Base-by-base conservation (phyloP, 2,888 invertebrate species). In the Orgyia antiqua region DNA sequence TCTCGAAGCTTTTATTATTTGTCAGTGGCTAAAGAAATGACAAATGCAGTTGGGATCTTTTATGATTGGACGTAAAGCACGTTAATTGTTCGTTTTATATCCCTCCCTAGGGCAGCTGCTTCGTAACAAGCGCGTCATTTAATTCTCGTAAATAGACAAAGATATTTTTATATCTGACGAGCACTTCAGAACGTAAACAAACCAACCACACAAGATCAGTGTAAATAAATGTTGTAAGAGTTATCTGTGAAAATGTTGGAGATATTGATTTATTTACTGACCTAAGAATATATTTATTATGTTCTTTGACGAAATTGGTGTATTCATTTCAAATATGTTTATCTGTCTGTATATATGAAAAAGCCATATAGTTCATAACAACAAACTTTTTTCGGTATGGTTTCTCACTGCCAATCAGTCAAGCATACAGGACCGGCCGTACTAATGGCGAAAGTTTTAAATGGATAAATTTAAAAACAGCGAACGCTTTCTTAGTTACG, bases 121-220 rank as follows among this genome's bases (percentile, higher is more conserved):
- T 76, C 70, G 61, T 79, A 79, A 74, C 79, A 79, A 70, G 66
- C 71, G 61, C 67, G 66, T 76, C 71, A 72, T 82, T 82, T 80
- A 78, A 80, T 75, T 78, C 78, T 79, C 68, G 72, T 83, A 79
- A 80, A 83, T 80, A 84, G 77, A 79, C 75, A 76, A 73, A 79
- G 78, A 82, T 84, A 84, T 86, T 82, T 84, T 79, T 83, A 82
- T 82, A 79, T 78, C 75, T 72, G 67, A 63, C 68, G 64, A 67
- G 72, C 66, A 75, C 70, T 82, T 75, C 60, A 54, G 51, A 61
- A 58, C 62, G 66, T 82, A 82, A 84, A 80, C 79, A 79, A 59
- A 51, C 50, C 58, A 61, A 60, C 69, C 66, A 55, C 69, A 72
- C 69, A 71, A 77, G 73, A 71, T 68, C 61, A 75, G 64, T 64